A percentile compares a stretch with the other conserved stretches of the same genome.
These are phyloP conservation scores for Acanthurus tractus DNA, from an alignment of 2,797 vertebrate species.

Conservation along the genomic window DNA sequence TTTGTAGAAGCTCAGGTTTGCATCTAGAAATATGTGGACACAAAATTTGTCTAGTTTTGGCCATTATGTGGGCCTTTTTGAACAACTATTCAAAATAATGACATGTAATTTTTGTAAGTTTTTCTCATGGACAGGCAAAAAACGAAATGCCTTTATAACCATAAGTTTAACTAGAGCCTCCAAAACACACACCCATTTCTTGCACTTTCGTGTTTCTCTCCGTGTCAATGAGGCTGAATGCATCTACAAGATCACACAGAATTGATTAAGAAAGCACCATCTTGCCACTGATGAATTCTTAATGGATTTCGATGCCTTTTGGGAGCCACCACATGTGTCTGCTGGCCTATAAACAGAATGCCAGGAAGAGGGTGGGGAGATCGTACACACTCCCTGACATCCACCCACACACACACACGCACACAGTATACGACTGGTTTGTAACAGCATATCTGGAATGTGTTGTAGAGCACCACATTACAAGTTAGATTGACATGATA, in stretches of 20 bases:
- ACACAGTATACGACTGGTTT: neutral
- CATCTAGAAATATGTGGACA: too few relatives aligned
- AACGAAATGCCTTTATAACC: neutral
- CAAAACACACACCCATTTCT: conserved; percentile 24
- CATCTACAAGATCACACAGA: conserved; percentile 75
- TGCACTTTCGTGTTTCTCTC: conserved; percentile 10
- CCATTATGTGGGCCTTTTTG: too few relatives aligned
- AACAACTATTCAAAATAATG: neutral
- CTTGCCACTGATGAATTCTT: conserved; percentile 82
- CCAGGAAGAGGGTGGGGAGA: conserved; percentile 25
- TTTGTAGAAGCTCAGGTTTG: too few relatives aligned
- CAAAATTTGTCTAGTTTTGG: too few relatives aligned
- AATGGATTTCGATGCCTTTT: conserved; percentile 62
- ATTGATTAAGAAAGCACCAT: conserved; percentile 81
- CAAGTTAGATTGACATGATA: conserved; percentile 36
- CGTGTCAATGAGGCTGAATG: conserved; percentile 55
- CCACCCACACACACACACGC: neutral
- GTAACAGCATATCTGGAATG: conserved; percentile 31
- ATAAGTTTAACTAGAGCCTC: conserved; percentile 9
- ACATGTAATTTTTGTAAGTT: neutral
- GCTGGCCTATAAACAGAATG: conserved; percentile 72
- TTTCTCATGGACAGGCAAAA: neutral
- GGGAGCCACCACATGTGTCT: conserved; percentile 70
- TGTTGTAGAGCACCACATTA: conserved; percentile 41
- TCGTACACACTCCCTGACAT: neutral